Conservation (phyloP, 2,113 vertebrate genomes). For the Coturnix japonica region DNA sequence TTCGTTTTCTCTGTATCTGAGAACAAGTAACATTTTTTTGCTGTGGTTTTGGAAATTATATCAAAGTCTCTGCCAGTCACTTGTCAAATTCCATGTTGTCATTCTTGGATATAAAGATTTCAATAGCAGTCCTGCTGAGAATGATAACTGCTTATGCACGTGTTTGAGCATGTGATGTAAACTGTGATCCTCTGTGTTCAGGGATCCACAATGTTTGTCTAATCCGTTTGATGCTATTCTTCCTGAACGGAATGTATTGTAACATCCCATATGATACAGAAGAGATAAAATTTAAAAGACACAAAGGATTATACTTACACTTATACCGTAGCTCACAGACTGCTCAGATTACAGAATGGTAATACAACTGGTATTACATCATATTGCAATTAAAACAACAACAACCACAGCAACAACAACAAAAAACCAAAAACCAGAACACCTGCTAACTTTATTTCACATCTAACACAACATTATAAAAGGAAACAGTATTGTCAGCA, state of each 20-base stretch:
- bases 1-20: not conserved
- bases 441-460: not conserved
- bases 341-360: not conserved
- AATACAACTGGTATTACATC: not conserved
- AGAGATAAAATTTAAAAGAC: conserved; percentile 22
- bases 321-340: not conserved
- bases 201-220: conserved; percentile 10
- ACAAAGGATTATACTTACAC: not conserved
- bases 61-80: not conserved
- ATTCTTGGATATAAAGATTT: not conserved
- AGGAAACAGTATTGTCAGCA: not conserved
- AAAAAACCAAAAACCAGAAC: not conserved
- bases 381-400: not conserved
- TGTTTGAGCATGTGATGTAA: conserved; percentile 5
- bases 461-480: not conserved
- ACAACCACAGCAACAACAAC: too few species aligned
- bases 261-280: not conserved
- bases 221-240: not conserved
- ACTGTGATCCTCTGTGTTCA: not conserved
- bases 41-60: not conserved
- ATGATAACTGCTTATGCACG: not conserved
- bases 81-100: not conserved
- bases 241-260: not conserved
- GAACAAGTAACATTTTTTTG: not conserved
- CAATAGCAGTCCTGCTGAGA: conserved; percentile 1